Conservation (phyloP, 2,113 vertebrate genomes). For the Sceloporus undulatus region DNA sequence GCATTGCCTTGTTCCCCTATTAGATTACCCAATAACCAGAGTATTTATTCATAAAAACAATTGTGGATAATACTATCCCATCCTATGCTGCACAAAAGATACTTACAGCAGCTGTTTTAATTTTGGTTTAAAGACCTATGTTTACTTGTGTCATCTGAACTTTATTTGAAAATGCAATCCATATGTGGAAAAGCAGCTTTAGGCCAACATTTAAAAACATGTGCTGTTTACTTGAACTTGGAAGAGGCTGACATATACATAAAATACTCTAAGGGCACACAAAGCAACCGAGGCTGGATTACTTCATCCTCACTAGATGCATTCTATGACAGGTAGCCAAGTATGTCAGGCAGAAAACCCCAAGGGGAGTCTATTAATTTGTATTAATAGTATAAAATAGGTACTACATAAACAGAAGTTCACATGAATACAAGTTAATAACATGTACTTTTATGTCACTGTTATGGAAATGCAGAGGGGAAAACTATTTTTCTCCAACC, state of each 20-base stretch:
- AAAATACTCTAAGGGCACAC: conserved; percentile 17
- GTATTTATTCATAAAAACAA: conserved; percentile 30
- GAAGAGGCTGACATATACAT: conserved; percentile 13
- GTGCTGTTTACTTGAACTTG: conserved; percentile 13
- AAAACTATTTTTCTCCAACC: not conserved
- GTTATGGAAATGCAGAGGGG: not conserved
- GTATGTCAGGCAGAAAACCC: not conserved
- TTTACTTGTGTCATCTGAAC: conserved; percentile 22
- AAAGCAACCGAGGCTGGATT: not conserved
- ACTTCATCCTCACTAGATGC: not conserved
- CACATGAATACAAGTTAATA: not conserved
- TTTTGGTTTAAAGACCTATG: conserved; percentile 19
- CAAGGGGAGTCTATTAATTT: not conserved
- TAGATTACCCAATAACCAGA: conserved; percentile 11
- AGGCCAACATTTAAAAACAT: not conserved
- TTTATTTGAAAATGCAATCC: conserved; percentile 35
- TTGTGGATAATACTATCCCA: conserved; percentile 18
- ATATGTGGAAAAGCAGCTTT: not conserved
- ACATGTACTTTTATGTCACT: not conserved
- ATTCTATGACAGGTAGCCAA: conserved; percentile 3
- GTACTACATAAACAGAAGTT: not conserved
- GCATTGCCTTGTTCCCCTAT: conserved; percentile 17
- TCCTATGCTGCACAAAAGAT: conserved; percentile 23
- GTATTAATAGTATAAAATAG: not conserved
- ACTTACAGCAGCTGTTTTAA: conserved; percentile 22